A percentile compares a stretch with the other conserved stretches of the same genome.
These are phyloP conservation scores for Lamproptera curius DNA, from an alignment of 2,888 invertebrate species.

Conservation along the genomic window DNA sequence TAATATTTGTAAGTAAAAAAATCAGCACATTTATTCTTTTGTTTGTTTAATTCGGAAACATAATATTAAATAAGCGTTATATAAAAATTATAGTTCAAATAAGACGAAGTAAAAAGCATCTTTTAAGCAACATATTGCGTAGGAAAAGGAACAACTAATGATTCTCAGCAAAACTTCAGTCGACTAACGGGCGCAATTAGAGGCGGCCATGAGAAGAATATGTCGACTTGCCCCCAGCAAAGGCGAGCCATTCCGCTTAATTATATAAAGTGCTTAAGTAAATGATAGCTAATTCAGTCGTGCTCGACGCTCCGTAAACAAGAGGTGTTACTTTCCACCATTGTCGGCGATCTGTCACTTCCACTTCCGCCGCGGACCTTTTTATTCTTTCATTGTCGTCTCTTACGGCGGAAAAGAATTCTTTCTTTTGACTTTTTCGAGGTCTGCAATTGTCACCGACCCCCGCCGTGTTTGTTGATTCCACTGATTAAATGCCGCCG, in stretches of 20 bases:
- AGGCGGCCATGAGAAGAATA: slow-evolving; percentile 56
- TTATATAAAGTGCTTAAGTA: slow-evolving; percentile 77
- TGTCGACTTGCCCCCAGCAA: slow-evolving; percentile 43
- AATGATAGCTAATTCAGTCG: slow-evolving; percentile 73
- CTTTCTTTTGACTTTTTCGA: slow-evolving; percentile 56
- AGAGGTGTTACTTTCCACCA: slow-evolving; percentile 76
- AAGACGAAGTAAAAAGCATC: too few relatives aligned
- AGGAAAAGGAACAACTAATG: neutral
- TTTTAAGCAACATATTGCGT: too few relatives aligned
- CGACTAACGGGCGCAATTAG: slow-evolving; percentile 55
- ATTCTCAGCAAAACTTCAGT: slow-evolving; percentile 24
- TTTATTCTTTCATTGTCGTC: slow-evolving; percentile 54
- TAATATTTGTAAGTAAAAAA: too few relatives aligned
- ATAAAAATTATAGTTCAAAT: too few relatives aligned
- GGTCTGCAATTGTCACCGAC: slow-evolving; percentile 72
- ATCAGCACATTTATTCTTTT: too few relatives aligned
- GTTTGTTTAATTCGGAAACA: too few relatives aligned
- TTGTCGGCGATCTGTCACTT: slow-evolving; percentile 75
- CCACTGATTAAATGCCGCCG: slow-evolving; percentile 70
- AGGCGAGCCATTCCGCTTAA: slow-evolving; percentile 66
- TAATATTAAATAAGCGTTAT: too few relatives aligned
- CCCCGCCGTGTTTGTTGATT: slow-evolving; percentile 63
- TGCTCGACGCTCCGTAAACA: slow-evolving; percentile 66
- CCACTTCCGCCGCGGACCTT: slow-evolving; percentile 65
- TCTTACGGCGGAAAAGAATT: slow-evolving; percentile 65